Evolutionary conservation across 1,140 invertebrate species (phyloP).

Genomic region (Luehdorfia chinensis): DNA sequence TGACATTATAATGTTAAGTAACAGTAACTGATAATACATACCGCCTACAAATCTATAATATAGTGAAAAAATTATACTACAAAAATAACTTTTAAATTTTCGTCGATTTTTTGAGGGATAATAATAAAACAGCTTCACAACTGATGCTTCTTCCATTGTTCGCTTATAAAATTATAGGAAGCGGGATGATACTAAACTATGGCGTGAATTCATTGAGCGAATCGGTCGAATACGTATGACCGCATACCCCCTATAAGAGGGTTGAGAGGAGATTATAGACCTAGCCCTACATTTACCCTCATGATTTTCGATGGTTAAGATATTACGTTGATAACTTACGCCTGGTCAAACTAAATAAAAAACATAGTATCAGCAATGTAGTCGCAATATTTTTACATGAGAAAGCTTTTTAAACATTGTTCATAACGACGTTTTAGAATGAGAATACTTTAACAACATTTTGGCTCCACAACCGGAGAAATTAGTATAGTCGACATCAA

Average conservation of each 20-base stretch:
- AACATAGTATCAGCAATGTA: too few relatives aligned
- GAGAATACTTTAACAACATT: too few relatives aligned
- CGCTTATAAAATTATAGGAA: constrained; percentile 25
- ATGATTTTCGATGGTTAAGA: constrained; percentile 28
- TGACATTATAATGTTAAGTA: too few relatives aligned
- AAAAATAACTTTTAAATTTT: too few relatives aligned
- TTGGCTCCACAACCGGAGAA: too few relatives aligned
- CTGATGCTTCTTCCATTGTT: constrained; percentile 2
- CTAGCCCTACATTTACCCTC: constrained; percentile 27
- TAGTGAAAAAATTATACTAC: too few relatives aligned
- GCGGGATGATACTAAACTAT: constrained; percentile 30
- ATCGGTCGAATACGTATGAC: constrained; percentile 36
- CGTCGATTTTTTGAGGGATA: too few relatives aligned
- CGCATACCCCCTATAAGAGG: constrained; percentile 26
- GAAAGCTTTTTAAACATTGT: too few relatives aligned
- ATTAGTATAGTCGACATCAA: constrained; percentile 41
- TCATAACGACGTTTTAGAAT: too few relatives aligned
- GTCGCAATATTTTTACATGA: too few relatives aligned
- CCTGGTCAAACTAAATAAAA: constrained; percentile 17
- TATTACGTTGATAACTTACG: constrained; percentile 18
- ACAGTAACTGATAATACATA: too few relatives aligned
- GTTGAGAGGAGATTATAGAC: constrained; percentile 37
- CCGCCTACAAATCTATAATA: too few relatives aligned
- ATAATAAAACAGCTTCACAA: neutral
- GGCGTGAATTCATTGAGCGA: constrained; percentile 41